Evolutionary conservation across 1,140 invertebrate species (phyloP).

Genomic region (Drosophila willistoni): DNA sequence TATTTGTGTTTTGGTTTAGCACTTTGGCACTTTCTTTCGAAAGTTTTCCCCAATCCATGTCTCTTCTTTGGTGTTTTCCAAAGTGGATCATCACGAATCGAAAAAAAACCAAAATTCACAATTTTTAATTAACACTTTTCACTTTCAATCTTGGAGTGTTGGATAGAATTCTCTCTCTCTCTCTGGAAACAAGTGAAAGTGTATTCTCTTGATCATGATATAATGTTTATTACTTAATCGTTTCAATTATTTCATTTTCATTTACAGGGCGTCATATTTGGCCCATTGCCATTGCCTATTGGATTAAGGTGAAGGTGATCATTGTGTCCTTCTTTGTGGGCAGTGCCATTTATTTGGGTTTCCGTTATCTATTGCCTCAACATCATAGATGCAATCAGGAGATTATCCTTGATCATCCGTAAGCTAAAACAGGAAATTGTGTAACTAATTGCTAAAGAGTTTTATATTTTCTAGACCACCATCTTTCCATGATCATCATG

Average conservation of each 20-base stretch:
- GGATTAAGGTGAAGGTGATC: constrained; percentile 80
- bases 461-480: constrained; percentile 39
- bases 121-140: constrained; percentile 78
- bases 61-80: constrained; percentile 28
- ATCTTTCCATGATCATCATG: constrained; percentile 57
- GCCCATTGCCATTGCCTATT: constrained; percentile 77
- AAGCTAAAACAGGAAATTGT: neutral
- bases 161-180: constrained; percentile 33
- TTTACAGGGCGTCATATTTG: constrained; percentile 62
- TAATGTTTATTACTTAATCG: constrained; percentile 57
- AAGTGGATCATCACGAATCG: constrained; percentile 64
- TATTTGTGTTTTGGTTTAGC: constrained; percentile 40
- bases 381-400: constrained; percentile 58
- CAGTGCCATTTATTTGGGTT: constrained; percentile 69
- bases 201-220: constrained; percentile 37
- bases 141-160: constrained; percentile 69
- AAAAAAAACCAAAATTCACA: constrained; percentile 8
- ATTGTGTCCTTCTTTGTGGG: constrained; percentile 79
- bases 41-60: constrained; percentile 49
- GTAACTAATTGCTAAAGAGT: neutral
- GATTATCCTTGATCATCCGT: constrained; percentile 74
- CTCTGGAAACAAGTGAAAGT: constrained; percentile 48
- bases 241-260: constrained; percentile 8
- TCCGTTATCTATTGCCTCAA: constrained; percentile 67
- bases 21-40: constrained; percentile 68